These are phyloP conservation scores for Penaeus monodon DNA, from an alignment of 2,888 invertebrate genomes.

Conservation along the genomic window DNA sequence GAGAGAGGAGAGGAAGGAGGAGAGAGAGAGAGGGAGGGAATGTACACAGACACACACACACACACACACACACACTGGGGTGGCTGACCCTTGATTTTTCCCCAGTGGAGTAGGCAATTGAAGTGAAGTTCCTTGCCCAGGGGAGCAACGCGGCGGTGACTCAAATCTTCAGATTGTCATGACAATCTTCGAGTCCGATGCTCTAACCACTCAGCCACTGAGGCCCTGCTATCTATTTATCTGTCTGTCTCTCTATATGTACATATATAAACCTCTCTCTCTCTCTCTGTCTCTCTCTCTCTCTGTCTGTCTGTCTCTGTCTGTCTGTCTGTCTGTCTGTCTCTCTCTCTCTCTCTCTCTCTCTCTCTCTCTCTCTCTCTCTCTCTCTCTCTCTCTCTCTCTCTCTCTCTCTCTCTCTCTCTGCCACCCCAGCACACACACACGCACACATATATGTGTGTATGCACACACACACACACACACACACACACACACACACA, in stretches of 20 bases:
- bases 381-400: not conserved
- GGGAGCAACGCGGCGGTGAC: too few relatives aligned
- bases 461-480: not conserved
- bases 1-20: not conserved
- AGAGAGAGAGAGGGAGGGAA: not conserved
- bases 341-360: not conserved
- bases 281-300: not conserved
- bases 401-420: slow-evolving; percentile 22
- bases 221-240: too few relatives aligned
- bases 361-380: not conserved
- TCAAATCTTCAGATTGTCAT: too few relatives aligned
- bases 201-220: too few relatives aligned
- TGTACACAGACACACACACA: not conserved
- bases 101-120: too few relatives aligned
- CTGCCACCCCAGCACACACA: not conserved
- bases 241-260: not conserved
- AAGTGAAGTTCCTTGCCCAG: too few relatives aligned
- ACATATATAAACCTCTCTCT: not conserved
- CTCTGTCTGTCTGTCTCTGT: not conserved
- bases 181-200: too few relatives aligned
- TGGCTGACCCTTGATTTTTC: too few relatives aligned
- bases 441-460: not conserved
- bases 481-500: slow-evolving; percentile 6
- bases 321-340: not conserved
- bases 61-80: not conserved